A percentile compares a stretch with the other conserved stretches of the same genome.
These are phyloP conservation scores for Caenorhabditis angaria DNA, from an alignment of 2,888 invertebrate species.

Conservation along the genomic window DNA sequence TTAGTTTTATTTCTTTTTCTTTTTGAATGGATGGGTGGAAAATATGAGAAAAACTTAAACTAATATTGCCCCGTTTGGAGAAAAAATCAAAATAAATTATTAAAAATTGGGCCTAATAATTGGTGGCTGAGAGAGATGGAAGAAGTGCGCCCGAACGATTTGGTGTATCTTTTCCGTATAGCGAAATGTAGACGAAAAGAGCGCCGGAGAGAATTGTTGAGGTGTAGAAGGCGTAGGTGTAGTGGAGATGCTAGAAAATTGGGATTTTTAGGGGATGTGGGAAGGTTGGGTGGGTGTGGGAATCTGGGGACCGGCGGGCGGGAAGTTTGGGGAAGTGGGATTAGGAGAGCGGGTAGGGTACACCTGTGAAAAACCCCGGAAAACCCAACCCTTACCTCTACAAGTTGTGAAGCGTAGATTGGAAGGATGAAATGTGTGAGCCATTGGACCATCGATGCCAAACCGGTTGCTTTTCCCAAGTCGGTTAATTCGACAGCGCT, in stretches of 20 bases:
- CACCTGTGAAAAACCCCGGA: too few species aligned
- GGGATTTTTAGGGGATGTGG: neutral
- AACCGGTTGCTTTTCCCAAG: constrained; percentile 71
- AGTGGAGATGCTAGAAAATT: constrained; percentile 61
- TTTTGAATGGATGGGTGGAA: too few species aligned
- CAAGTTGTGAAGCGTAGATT: constrained; percentile 68
- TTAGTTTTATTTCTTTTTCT: constrained; percentile 38
- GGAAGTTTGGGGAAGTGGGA: too few species aligned
- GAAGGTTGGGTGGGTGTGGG: neutral
- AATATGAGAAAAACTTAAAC: neutral
- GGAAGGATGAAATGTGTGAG: constrained; percentile 71
- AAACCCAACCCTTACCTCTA: constrained; percentile 32
- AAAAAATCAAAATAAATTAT: constrained; percentile 8
- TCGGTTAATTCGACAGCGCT: constrained; percentile 70
- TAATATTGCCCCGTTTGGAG: neutral
- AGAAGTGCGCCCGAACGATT: constrained; percentile 64
- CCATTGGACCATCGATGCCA: constrained; percentile 71
- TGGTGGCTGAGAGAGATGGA: constrained; percentile 59
- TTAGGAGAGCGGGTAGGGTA: too few species aligned
- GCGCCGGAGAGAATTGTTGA: constrained; percentile 57
- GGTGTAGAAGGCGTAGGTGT: constrained; percentile 72
- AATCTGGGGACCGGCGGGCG: too few species aligned
- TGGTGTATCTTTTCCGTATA: constrained; percentile 66
- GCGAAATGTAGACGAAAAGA: constrained; percentile 65
- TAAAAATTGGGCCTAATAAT: constrained; percentile 32